Percentiles rank a stretch among this genome's conserved stretches.
Evolutionary conservation across 2,797 vertebrate genomes (phyloP).

Genomic region (Gymnoscopelus microlampas): DNA sequence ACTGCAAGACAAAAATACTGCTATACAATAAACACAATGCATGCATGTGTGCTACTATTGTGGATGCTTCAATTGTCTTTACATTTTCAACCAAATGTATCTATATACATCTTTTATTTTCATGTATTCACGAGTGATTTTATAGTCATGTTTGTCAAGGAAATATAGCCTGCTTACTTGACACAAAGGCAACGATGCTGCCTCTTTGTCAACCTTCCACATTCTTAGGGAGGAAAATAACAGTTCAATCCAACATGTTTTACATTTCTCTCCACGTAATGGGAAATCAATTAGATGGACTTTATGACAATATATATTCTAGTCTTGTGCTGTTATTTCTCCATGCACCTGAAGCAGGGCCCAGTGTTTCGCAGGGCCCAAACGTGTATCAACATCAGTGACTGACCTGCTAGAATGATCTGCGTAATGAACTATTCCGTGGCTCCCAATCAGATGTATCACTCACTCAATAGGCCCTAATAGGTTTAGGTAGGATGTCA

Average conservation of each 20-base stretch:
- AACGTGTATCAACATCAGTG: no score
- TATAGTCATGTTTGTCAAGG: not conserved
- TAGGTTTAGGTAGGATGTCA: no score
- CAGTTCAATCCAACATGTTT: conserved; percentile 69
- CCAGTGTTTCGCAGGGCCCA: no score
- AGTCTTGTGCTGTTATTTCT: no score
- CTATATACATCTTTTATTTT: not conserved
- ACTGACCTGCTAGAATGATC: no score
- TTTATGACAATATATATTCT: no score
- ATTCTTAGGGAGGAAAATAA: conserved; percentile 68
- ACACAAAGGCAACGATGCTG: conserved; percentile 9
- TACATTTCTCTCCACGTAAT: conserved; percentile 77
- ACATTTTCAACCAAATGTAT: conserved; percentile 13
- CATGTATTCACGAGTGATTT: not conserved
- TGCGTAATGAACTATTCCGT: no score
- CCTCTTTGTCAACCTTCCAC: conserved; percentile 60
- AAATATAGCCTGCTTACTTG: no score
- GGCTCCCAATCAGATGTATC: no score
- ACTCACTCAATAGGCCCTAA: no score
- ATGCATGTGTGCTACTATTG: conserved; percentile 13
- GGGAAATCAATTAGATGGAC: conserved; percentile 65
- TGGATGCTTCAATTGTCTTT: conserved; percentile 19
- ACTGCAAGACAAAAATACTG: conserved; percentile 50
- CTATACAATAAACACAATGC: conserved; percentile 15
- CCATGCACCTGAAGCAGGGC: no score